Conservation (phyloP, 2,113 vertebrate species). For the Clarias macrocephalus region DNA sequence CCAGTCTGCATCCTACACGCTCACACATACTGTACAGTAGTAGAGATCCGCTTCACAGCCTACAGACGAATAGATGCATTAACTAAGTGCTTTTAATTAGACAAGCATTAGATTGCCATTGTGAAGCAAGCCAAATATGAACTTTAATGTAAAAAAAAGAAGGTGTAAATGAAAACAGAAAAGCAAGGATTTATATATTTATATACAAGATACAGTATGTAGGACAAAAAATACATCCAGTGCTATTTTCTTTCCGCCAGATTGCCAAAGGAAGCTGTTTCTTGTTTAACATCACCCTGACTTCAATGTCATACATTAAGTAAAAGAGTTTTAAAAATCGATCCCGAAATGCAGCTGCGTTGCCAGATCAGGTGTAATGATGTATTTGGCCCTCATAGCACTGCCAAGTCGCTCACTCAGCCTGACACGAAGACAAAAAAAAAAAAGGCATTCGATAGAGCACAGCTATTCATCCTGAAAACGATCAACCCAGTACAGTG, state of each 20-base stretch:
- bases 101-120: not conserved
- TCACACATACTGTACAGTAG: not conserved
- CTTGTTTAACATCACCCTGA: not conserved
- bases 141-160: not conserved
- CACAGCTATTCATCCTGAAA: slow-evolving; percentile 19
- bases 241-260: too few relatives aligned
- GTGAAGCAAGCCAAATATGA: not conserved
- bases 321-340: slow-evolving; percentile 27
- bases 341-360: not conserved
- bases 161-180: not conserved
- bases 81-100: not conserved
- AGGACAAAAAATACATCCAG: not conserved
- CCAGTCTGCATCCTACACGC: not conserved
- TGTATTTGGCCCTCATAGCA: not conserved
- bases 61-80: not conserved
- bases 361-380: slow-evolving; percentile 17
- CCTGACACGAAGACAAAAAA: slow-evolving; percentile 24
- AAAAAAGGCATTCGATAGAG: slow-evolving; percentile 5
- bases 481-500: slow-evolving; percentile 11
- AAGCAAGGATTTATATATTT: not conserved
- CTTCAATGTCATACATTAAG: not conserved
- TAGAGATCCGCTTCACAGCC: not conserved
- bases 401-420: slow-evolving; percentile 15
- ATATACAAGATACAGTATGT: not conserved
- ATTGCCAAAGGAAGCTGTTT: not conserved